Conservation (phyloP, 2,113 vertebrate species). For the Pavo muticus region DNA sequence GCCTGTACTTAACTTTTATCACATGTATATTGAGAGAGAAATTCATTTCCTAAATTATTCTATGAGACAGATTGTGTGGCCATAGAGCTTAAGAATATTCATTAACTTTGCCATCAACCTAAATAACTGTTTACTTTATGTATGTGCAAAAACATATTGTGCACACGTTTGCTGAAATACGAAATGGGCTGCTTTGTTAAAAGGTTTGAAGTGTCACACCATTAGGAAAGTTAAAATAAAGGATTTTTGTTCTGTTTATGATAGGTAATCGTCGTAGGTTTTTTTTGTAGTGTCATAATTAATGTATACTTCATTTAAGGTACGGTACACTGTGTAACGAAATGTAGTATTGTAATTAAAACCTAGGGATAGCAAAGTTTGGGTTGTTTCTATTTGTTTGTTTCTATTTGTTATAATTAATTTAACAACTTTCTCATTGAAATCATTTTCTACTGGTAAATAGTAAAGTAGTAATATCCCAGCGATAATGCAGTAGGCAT, state of each 20-base stretch:
- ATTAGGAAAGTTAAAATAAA: not conserved
- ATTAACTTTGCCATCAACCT: not conserved
- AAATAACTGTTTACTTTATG: not conserved
- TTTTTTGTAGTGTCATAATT: not conserved
- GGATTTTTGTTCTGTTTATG: not conserved
- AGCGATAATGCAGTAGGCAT: not conserved
- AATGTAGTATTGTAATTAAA: not conserved
- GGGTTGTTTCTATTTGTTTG: not conserved
- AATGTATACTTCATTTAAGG: not conserved
- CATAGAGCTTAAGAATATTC: not conserved
- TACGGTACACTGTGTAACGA: not conserved
- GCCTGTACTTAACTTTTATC: slow-evolving; percentile 2
- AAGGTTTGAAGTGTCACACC: not conserved
- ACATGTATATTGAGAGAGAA: not conserved
- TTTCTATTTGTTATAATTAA: not conserved
- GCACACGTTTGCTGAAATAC: not conserved
- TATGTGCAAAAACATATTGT: not conserved
- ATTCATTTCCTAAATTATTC: not conserved
- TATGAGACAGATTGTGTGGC: not conserved
- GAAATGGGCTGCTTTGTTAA: not conserved
- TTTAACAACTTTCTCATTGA: not conserved
- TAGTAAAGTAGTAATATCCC: not conserved
- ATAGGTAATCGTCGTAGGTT: not conserved
- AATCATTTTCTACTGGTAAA: not conserved
- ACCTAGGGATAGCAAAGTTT: not conserved